Percentiles rank a stretch among this genome's conserved stretches.
These are phyloP conservation scores for Drosophila fuyamai DNA, from an alignment of 1,140 invertebrate genomes.

Conservation along the genomic window DNA sequence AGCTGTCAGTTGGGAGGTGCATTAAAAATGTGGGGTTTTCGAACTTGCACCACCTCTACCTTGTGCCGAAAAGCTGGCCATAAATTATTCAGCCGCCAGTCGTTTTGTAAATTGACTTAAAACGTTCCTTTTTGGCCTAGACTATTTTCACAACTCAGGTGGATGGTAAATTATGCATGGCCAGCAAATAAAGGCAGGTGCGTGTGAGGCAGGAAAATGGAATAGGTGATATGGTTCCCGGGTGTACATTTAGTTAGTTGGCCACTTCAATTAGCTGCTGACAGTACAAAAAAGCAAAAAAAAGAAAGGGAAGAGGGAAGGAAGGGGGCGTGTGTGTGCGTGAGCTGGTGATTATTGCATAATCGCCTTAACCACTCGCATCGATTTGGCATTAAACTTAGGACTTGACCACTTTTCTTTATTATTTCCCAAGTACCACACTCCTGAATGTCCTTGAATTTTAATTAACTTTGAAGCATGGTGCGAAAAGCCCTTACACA, in stretches of 20 bases:
- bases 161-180: slow-evolving; percentile 34
- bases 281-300: slow-evolving; percentile 7
- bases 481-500: slow-evolving; percentile 27
- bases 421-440: neutral
- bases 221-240: slow-evolving; percentile 43
- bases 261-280: slow-evolving; percentile 59
- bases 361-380: slow-evolving; percentile 33
- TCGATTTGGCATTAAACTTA: slow-evolving; percentile 45
- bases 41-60: neutral
- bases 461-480: slow-evolving; percentile 62
- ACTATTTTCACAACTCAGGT: slow-evolving; percentile 66
- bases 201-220: slow-evolving; percentile 27
- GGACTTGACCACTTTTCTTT: neutral
- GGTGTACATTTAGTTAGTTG: slow-evolving; percentile 66
- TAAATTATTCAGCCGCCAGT: slow-evolving; percentile 66
- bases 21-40: slow-evolving; percentile 23
- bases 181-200: slow-evolving; percentile 29
- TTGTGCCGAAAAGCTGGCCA: slow-evolving; percentile 46
- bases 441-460: slow-evolving; percentile 68
- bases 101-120: slow-evolving; percentile 75
- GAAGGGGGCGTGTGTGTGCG: slow-evolving; percentile 6
- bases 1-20: slow-evolving; percentile 40
- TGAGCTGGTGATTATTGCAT: slow-evolving; percentile 58
- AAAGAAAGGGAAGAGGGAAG: neutral
- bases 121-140: slow-evolving; percentile 58